Evolutionary conservation across 2,797 vertebrate species (phyloP), one percentile per base, ranked within the genome.

Genomic region (Thunnus albacares): DNA sequence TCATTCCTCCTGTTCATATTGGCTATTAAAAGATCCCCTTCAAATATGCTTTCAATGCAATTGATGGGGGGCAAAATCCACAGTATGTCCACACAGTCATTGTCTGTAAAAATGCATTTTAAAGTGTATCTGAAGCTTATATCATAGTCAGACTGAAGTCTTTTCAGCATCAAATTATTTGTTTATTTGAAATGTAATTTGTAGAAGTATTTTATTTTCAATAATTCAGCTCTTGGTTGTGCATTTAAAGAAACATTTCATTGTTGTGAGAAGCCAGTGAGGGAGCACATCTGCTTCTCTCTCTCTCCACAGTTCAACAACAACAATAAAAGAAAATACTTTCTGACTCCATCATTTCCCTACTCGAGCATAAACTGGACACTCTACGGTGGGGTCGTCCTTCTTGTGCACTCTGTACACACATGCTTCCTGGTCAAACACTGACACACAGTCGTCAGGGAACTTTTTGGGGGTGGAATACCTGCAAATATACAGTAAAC

Each of bases 351-450:
- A 38, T 93, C 52, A 94, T 71, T 93, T 89, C 17, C 83, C 82
- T 4, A 86, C 59, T 20, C 18, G 18, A 4, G 0, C 0, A 33
- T 0, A 64, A 75, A 91, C 10, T 4, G 18, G 15, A 56, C 95
- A 96, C 0, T 0, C 0, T 2, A 52, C 51, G 0, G 58, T 15
- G 14, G 84, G 87, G 78, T 95, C 3, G 10, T 80, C 4, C 82
- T 6, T 91, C 73, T 88, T 94, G 61, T 90, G 82, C 62, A 95
- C 93, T 1, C 62, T 26, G 80, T 86, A 94, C 78, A 41, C 0
- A 72, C 95, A 95, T 7, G 18, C 9, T 0, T 2, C 0, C 0
- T 17, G 0, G 71, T 94, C 75, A 77, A 94, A 93, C 55, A 90
- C 89, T 65, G 84, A 77, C 59, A 71, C 80, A 59, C 95, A 95